phyloP scores from a whole-genome alignment of 2,113 vertebrate genomes.

The zebrafish (Danio rerio) region GRCz12tu NC_133188.1:28351501-28352000 shows the following conservation, averaged over 20 bases:
- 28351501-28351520: conserved; percentile 40
- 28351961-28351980: background rate
- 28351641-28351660: conserved; percentile 24
- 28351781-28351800: conserved; percentile 50
- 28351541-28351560: conserved; percentile 57
- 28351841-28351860: conserved; percentile 53
- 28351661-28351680: conserved; percentile 31
- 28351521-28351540: conserved; percentile 52
- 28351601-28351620: conserved; percentile 11
- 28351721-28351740: conserved; percentile 48
- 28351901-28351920: conserved; percentile 24
- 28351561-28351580: conserved; percentile 12
- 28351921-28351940: conserved; percentile 51
- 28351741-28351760: conserved; percentile 52
- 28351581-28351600: conserved; percentile 29
- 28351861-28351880: conserved; percentile 43
- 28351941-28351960: conserved; percentile 50
- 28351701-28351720: conserved; percentile 51
- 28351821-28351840: conserved; percentile 21
- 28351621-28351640: conserved; percentile 11
- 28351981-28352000: conserved; percentile 48
- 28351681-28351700: conserved; percentile 36
- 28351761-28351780: conserved; percentile 57
- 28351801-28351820: conserved; percentile 46
- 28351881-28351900: conserved; percentile 26